Evolutionary conservation across 2,113 vertebrate genomes (phyloP), one percentile per base, ranked within the genome.

Genomic region (Leucosticte australis): DNA sequence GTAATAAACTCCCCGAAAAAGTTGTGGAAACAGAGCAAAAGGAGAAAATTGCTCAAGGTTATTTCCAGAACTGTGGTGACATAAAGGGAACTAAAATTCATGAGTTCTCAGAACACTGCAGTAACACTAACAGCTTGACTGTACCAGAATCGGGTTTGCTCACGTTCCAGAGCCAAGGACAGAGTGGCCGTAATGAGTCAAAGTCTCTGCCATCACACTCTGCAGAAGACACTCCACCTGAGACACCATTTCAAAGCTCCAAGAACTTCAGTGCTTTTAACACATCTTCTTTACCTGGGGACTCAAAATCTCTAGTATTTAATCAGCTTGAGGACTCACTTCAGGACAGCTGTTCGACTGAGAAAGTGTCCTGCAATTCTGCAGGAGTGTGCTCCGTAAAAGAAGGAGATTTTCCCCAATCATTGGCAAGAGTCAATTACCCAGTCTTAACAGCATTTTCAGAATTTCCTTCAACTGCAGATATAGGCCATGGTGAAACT

Each of bases 161-260:
- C 68, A 26, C 73, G 44, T 52, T 87, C 77, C 93, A 89, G 82
- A 96, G 76, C 56, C 90, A 2, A 83, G 87, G 50, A 73, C 78
- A 90, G 65, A 70, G 10, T n/a, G 57, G 7, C 50, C 56, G 8
- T 41, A 57, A 86, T n/a, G 64, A 92, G 75, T 30, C 53, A 23
- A 55, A 64, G 42, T 20, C 55, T 77, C 18, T 82, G 90, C 46
- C 70, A 15, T 50, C 31, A 18, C 59, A 4, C 60, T 90, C 89
- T 77, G 47, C 27, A 44, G 94, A 89, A 84, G 59, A 68, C 47
- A 6, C 41, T 74, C 28, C 75, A 35, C 24, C 15, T n/a, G 69
- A 69, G 24, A 59, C 15, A 71, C 33, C 41, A 7, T 90, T 96
- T 90, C 91, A 95, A 75, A 96, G 90, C 73, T 95, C 69, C 16